These are phyloP conservation scores for Laspeyria flexula DNA, from an alignment of 2,888 invertebrate genomes.

Conservation along the genomic window DNA sequence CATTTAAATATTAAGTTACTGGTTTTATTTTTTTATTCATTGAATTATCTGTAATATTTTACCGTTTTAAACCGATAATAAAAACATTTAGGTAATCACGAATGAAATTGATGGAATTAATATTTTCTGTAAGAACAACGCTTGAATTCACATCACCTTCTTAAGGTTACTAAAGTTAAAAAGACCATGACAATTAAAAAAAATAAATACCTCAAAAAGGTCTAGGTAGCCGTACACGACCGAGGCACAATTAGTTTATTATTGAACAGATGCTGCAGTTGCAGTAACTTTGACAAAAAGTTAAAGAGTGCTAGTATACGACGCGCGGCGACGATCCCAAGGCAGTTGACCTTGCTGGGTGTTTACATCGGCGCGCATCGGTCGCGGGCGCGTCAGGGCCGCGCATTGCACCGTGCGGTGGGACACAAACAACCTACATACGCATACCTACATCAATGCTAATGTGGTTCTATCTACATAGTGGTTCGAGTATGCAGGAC, in stretches of 20 bases:
- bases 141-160: no score
- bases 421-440: conserved; percentile 80
- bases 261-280: background rate
- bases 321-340: conserved; percentile 56
- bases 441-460: conserved; percentile 56
- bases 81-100: no score
- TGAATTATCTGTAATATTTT: no score
- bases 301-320: conserved; percentile 55
- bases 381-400: conserved; percentile 77
- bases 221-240: conserved; percentile 12
- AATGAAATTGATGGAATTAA: no score
- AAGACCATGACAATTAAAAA: no score
- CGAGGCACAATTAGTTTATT: background rate
- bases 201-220: conserved; percentile 3
- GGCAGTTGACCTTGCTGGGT: conserved; percentile 79
- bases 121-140: no score
- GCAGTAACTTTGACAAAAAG: conserved; percentile 48
- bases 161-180: no score
- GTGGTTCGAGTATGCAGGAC: conserved; percentile 77
- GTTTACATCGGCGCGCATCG: conserved; percentile 74
- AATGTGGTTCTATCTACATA: conserved; percentile 64
- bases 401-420: conserved; percentile 69
- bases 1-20: no score
- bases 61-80: no score
- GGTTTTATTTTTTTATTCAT: no score